Conservation (phyloP, 2,113 vertebrate genomes). For the Ivindomyrus marchei region DNA sequence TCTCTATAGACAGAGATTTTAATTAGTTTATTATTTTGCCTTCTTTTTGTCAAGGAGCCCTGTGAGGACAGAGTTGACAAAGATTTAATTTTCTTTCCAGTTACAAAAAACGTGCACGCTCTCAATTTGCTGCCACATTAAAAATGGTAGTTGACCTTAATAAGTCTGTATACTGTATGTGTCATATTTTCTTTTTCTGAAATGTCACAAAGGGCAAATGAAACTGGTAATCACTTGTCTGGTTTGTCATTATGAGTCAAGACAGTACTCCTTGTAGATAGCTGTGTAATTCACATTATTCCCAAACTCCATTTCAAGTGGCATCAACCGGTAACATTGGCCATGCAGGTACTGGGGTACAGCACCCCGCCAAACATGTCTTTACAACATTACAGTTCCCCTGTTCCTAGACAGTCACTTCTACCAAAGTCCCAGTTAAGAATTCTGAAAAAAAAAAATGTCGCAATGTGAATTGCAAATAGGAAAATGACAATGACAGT, state of each 20-base stretch:
- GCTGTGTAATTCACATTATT: background rate
- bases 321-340: background rate
- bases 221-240: background rate
- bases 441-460: background rate
- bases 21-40: background rate
- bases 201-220: background rate
- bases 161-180: background rate
- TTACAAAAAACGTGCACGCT: background rate
- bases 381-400: background rate
- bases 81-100: background rate
- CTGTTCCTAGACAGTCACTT: background rate
- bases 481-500: constrained; percentile 66
- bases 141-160: background rate
- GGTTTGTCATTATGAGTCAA: background rate
- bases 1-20: background rate
- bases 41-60: background rate
- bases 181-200: no score
- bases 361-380: background rate
- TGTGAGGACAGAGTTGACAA: background rate
- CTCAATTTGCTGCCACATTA: background rate
- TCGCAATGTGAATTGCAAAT: constrained; percentile 24
- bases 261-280: background rate
- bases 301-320: background rate
- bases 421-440: background rate
- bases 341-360: background rate